phyloP scores from a whole-genome alignment of 2,113 vertebrate species.

The Alosa alosa region DNA sequence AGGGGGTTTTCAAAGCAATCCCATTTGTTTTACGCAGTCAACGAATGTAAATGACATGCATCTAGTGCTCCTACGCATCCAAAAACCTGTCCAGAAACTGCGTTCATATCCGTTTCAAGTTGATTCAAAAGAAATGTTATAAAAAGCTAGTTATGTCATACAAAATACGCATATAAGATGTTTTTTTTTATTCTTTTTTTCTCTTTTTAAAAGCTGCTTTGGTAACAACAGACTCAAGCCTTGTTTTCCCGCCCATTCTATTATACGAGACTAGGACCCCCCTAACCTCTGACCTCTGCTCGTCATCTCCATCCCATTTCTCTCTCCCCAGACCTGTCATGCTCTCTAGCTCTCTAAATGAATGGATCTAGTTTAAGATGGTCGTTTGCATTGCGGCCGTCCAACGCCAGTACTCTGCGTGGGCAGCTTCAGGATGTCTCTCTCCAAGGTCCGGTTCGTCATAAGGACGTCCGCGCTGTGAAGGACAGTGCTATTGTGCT shows the following conservation, averaged over 20 bases:
- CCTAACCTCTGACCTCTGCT: conserved; percentile 10
- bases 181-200: conserved; percentile 55
- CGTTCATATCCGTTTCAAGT: conserved; percentile 63
- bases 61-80: conserved; percentile 57
- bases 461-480: conserved; percentile 98
- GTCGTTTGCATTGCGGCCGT: background rate
- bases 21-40: conserved; percentile 20
- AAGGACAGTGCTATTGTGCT: conserved; percentile 96
- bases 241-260: conserved; percentile 78
- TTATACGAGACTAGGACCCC: conserved; percentile 72
- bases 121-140: conserved; percentile 84
- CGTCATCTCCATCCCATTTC: conserved; percentile 44
- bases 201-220: conserved; percentile 97
- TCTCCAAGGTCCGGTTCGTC: conserved; percentile 56
- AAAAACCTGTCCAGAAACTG: conserved; percentile 53
- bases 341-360: conserved; percentile 82
- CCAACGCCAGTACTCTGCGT: background rate
- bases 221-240: conserved; percentile 96
- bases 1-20: background rate
- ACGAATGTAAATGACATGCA: conserved; percentile 72
- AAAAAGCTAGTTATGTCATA: conserved; percentile 97
- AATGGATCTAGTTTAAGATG: conserved; percentile 76
- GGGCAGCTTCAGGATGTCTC: background rate
- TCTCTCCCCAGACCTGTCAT: conserved; percentile 53
- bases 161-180: conserved; percentile 99